Conservation (phyloP, 2,888 invertebrate species). For the Dasysyrphus albostriatus region DNA sequence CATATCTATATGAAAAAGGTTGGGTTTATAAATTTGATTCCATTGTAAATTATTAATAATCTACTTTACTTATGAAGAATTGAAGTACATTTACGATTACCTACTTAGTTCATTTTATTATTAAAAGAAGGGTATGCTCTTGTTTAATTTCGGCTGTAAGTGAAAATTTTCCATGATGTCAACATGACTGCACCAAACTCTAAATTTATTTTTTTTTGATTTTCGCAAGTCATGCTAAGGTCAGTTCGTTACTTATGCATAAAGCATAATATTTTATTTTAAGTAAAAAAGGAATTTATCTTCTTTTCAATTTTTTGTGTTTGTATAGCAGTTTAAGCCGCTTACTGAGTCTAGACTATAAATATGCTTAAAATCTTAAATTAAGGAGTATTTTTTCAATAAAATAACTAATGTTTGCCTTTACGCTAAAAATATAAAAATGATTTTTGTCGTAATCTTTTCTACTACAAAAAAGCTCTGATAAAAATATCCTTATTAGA, state of each 20-base stretch:
- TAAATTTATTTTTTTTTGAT: not conserved
- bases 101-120: not conserved
- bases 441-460: too few species aligned
- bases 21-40: constrained; percentile 1
- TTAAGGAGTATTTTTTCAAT: too few species aligned
- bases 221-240: not conserved
- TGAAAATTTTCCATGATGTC: not conserved
- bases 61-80: constrained; percentile 10
- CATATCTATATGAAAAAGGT: not conserved
- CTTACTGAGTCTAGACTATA: too few species aligned
- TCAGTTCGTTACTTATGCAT: not conserved
- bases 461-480: too few species aligned
- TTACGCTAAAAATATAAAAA: too few species aligned
- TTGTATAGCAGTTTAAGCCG: too few species aligned
- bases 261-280: too few species aligned
- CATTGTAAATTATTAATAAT: constrained; percentile 12
- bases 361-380: too few species aligned
- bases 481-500: too few species aligned
- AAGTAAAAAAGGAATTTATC: too few species aligned
- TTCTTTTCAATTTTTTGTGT: too few species aligned
- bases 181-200: not conserved
- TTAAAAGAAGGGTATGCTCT: constrained; percentile 4
- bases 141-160: not conserved
- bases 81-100: not conserved
- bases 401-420: too few species aligned